phyloP scores from a whole-genome alignment of 2,113 vertebrate species.

The Machaerirhynchus nigripectus region DNA sequence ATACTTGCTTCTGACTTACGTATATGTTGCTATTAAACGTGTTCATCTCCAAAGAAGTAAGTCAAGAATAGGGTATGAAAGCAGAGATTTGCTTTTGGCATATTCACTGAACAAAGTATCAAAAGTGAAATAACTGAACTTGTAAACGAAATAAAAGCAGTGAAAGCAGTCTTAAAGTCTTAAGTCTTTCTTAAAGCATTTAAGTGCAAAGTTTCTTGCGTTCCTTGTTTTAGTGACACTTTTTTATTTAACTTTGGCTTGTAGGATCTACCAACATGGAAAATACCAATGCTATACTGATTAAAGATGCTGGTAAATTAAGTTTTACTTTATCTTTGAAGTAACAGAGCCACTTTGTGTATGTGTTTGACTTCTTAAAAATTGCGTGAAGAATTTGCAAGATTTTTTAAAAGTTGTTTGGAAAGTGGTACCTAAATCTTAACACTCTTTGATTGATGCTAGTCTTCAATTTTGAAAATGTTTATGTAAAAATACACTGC shows the following conservation, averaged over 20 bases:
- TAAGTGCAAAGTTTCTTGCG: not conserved
- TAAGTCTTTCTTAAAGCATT: not conserved
- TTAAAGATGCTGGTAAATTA: conserved; percentile 94
- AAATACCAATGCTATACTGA: conserved; percentile 85
- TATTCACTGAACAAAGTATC: not conserved
- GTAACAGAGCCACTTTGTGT: not conserved
- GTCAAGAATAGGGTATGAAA: not conserved
- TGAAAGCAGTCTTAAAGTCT: not conserved
- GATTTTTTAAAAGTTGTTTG: not conserved
- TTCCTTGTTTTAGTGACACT: not conserved
- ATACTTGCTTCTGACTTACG: not conserved
- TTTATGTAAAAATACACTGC: not conserved
- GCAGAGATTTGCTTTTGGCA: not conserved
- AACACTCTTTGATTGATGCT: not conserved
- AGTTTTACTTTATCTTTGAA: not conserved
- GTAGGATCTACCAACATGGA: conserved; percentile 85
- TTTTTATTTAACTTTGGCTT: not conserved
- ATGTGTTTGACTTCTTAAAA: not conserved
- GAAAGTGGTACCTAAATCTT: not conserved
- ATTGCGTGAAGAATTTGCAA: not conserved
- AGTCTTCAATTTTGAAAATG: not conserved
- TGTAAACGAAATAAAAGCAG: not conserved
- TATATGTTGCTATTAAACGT: not conserved
- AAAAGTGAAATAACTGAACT: not conserved
- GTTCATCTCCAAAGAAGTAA: accelerated